These are phyloP conservation scores for Orycteropus afer DNA, from an alignment of 2,113 vertebrate genomes.

Conservation along the genomic window DNA sequence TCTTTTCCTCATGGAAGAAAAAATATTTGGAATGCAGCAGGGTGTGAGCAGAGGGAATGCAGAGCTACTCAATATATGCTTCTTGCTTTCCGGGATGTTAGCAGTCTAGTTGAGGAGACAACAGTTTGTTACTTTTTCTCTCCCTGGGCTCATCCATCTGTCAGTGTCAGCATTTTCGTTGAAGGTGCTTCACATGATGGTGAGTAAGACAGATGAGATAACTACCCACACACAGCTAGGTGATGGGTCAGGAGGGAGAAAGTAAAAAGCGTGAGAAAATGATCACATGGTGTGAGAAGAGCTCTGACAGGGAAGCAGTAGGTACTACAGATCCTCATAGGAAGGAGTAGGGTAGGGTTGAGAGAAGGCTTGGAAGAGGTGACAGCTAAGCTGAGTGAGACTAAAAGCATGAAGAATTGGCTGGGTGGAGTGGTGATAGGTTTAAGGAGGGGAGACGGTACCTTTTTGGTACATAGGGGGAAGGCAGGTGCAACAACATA, in stretches of 20 bases:
- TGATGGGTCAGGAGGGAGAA: background rate
- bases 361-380: background rate
- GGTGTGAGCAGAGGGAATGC: background rate
- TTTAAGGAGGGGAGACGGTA: background rate
- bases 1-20: conserved; percentile 52
- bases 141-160: background rate
- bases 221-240: too few relatives aligned
- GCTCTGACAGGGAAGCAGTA: background rate
- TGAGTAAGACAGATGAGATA: background rate
- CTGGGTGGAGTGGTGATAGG: background rate
- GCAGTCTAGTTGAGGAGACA: background rate
- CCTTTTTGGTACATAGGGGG: background rate
- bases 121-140: background rate
- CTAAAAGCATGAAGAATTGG: background rate
- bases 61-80: background rate
- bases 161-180: background rate
- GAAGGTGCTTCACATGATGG: background rate
- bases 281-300: background rate
- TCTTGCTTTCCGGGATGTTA: background rate
- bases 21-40: conserved; percentile 43
- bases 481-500: background rate
- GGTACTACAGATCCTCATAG: background rate
- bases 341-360: background rate
- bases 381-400: background rate
- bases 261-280: background rate